A percentile compares a stretch with the other conserved stretches of the same genome.
phyloP scores from a whole-genome alignment of 2,888 invertebrate genomes.

The Balanococcus diminutus region DNA sequence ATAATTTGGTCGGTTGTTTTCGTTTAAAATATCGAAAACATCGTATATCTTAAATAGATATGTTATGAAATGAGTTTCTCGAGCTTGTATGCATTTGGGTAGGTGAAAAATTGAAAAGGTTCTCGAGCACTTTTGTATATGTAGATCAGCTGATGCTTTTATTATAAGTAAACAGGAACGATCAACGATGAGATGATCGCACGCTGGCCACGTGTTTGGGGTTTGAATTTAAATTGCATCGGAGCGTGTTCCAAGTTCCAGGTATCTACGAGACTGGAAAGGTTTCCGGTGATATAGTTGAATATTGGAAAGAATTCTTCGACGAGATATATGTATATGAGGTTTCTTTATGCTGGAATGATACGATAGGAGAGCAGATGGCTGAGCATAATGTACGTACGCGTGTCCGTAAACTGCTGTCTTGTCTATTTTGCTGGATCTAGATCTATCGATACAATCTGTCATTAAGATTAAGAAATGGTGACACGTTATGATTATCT shows the following conservation, averaged over 20 bases:
- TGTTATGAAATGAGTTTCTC: not conserved
- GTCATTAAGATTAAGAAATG: not conserved
- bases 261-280: not conserved
- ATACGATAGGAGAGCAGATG: not conserved
- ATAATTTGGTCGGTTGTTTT: not conserved
- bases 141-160: conserved; percentile 7
- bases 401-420: too few relatives aligned
- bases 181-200: conserved; percentile 26
- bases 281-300: not conserved
- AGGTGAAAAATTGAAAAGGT: not conserved
- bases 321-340: not conserved
- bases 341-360: not conserved
- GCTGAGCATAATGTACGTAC: not conserved
- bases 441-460: not conserved
- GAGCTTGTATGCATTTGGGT: not conserved
- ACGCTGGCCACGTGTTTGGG: conserved; percentile 10
- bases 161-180: not conserved
- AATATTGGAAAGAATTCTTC: not conserved
- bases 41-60: not conserved
- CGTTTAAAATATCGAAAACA: not conserved
- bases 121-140: not conserved
- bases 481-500: not conserved
- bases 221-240: conserved; percentile 8
- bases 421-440: not conserved
- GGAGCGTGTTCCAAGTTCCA: not conserved